Evolutionary conservation across 2,797 vertebrate genomes (phyloP), one percentile per base, ranked within the genome.

Genomic region (Okamejei kenojei): DNA sequence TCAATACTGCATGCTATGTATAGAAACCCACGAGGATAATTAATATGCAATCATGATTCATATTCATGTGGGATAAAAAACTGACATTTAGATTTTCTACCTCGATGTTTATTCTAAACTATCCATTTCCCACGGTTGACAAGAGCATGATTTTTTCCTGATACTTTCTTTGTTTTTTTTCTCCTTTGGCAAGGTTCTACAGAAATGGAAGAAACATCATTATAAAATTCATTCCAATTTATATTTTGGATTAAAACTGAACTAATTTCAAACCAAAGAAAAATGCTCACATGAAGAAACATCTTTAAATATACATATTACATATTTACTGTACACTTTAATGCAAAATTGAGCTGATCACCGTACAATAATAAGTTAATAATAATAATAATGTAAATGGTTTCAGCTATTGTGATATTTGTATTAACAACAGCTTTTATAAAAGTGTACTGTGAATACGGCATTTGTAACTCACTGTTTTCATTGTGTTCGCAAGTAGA

Each of bases 201-300:
- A 73, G 38, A 76, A 74, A 92, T 92, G 68, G 90, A 92, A 92
- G 68, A 45, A 54, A 26, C 38, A 54, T 7, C 68, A 91, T 35
- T 91, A 74, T 91, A 73, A 54, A 38, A 1, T 54, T 17, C 2
- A 1, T 92, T 92, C 61, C 84, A 92, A 71, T 74, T 92, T 74
- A 32, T 90, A 9, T 90, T 11, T 76, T 76, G 26, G 38, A 92
- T 0, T 8, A 73, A 92, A 26, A 76, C 23, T 29, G 10, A 26
- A 7, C 54, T 8, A 74, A 91, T 74, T 38, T 74, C 23, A 74
- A 74, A 54, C 35, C 21, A 2, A 90, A 45, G 71, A 26, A 73
- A 76, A 19, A 29, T 74, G 26, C 35, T 74, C 19, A 54, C 68
- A 91, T 1, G 11, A 32, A 88, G 65, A 45, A 76, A 54, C 21